Evolutionary conservation across 2,797 vertebrate genomes (phyloP).

Genomic region (Acipenser ruthenus): DNA sequence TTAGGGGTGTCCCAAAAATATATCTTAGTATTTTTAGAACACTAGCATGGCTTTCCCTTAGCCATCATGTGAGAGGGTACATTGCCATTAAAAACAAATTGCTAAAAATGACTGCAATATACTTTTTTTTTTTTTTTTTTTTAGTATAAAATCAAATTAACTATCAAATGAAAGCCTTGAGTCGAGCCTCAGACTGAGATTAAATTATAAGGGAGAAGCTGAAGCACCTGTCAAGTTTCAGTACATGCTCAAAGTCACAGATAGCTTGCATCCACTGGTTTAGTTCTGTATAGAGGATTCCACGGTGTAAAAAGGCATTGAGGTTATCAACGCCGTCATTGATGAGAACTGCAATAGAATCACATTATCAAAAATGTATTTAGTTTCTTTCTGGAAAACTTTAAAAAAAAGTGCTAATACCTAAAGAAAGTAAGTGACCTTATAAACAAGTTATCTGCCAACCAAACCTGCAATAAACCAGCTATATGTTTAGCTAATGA

Average conservation of each 20-base stretch:
- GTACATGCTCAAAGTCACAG: slow-evolving; percentile 61
- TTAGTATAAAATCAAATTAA: too few relatives aligned
- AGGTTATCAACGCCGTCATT: slow-evolving; percentile 55
- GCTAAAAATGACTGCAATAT: neutral
- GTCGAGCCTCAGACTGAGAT: neutral
- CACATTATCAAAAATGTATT: neutral
- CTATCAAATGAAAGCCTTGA: too few relatives aligned
- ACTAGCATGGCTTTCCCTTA: too few relatives aligned
- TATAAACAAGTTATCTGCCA: too few relatives aligned
- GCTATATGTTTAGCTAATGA: too few relatives aligned
- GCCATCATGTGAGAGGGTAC: too few relatives aligned
- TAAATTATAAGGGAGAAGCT: neutral
- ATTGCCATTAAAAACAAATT: too few relatives aligned
- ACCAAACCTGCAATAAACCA: too few relatives aligned
- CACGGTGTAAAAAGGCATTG: slow-evolving; percentile 55
- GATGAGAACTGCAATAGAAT: slow-evolving; percentile 52
- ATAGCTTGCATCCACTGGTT: slow-evolving; percentile 49
- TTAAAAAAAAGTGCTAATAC: too few relatives aligned
- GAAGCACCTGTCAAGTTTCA: slow-evolving; percentile 59
- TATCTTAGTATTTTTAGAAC: too few relatives aligned
- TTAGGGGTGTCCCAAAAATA: too few relatives aligned
- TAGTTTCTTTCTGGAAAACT: neutral
- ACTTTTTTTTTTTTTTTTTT: neutral
- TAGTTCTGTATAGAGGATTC: slow-evolving; percentile 53
- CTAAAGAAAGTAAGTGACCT: too few relatives aligned